These are phyloP conservation scores for Monopterus albus DNA, from an alignment of 2,113 vertebrate genomes.

Conservation along the genomic window DNA sequence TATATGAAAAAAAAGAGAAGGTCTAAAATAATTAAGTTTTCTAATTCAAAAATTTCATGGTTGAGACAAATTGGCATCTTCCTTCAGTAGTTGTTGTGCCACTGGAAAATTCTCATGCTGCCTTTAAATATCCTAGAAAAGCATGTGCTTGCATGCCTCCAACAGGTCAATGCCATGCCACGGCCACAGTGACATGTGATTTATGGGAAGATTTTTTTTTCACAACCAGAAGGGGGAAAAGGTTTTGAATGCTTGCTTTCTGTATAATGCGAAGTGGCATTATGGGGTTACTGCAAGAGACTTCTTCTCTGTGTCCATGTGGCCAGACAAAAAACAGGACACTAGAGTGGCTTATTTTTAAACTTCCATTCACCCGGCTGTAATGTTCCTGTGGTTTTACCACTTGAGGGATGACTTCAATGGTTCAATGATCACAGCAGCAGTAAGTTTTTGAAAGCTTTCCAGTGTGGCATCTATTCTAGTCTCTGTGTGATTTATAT, in stretches of 20 bases:
- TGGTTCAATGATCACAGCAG: conserved; percentile 34
- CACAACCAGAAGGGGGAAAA: conserved; percentile 46
- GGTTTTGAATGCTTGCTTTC: conserved; percentile 67
- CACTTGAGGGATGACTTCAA: conserved; percentile 45
- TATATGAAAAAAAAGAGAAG: conserved; percentile 44
- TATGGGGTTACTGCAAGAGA: conserved; percentile 45
- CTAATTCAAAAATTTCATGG: too few species aligned
- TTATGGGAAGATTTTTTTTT: conserved; percentile 53
- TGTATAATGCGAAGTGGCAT: conserved; percentile 65
- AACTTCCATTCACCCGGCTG: conserved; percentile 51
- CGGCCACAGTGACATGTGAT: conserved; percentile 62
- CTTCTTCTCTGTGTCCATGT: conserved; percentile 55
- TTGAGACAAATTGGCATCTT: conserved; percentile 40
- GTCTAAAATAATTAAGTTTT: too few species aligned
- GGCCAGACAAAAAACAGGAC: conserved; percentile 72
- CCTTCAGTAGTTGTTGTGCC: conserved; percentile 31
- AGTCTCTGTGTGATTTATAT: conserved; percentile 31
- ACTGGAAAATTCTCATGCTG: conserved; percentile 69
- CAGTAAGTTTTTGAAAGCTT: conserved; percentile 17
- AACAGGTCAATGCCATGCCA: conserved; percentile 31
- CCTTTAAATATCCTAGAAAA: conserved; percentile 76
- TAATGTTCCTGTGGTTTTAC: conserved; percentile 71
- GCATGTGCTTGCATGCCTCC: conserved; percentile 51
- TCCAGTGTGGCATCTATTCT: not conserved
- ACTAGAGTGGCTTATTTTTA: conserved; percentile 72